Evolutionary conservation across 2,888 invertebrate genomes (phyloP).

Genomic region (Diloba caeruleocephala): DNA sequence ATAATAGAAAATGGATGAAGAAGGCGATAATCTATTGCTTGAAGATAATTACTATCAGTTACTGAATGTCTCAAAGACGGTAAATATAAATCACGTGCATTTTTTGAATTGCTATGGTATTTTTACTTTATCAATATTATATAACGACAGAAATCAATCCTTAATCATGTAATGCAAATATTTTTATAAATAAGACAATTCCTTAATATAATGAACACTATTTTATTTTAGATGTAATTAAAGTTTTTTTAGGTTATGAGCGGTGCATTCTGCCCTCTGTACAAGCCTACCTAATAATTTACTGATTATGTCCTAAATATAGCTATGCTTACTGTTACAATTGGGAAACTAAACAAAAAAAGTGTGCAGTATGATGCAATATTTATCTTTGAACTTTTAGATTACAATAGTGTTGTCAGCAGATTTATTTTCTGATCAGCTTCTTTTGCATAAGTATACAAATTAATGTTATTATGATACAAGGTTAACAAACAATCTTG

Average conservation of each 20-base stretch:
- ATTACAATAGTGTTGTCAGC: not conserved
- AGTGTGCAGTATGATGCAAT: conserved; percentile 35
- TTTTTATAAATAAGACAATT: conserved; percentile 5
- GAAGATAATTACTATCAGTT: conserved; percentile 97
- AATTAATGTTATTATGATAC: not conserved
- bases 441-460: not conserved
- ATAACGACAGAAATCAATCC: conserved; percentile 54
- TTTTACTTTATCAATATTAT: conserved; percentile 64
- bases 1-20: conserved; percentile 89
- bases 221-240: conserved; percentile 8
- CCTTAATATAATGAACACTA: conserved; percentile 1
- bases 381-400: conserved; percentile 12
- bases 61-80: conserved; percentile 95
- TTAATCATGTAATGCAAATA: conserved; percentile 9
- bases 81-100: conserved; percentile 86
- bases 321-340: too few relatives aligned
- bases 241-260: conserved; percentile 61
- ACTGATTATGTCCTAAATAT: too few relatives aligned
- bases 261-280: conserved; percentile 29
- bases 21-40: conserved; percentile 90
- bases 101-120: conserved; percentile 59
- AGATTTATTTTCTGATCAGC: not conserved
- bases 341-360: not conserved
- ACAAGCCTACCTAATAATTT: not conserved
- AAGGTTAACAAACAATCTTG: not conserved